phyloP scores from a whole-genome alignment of 2,888 invertebrate species.

The Pogonocherus hispidulus region DNA sequence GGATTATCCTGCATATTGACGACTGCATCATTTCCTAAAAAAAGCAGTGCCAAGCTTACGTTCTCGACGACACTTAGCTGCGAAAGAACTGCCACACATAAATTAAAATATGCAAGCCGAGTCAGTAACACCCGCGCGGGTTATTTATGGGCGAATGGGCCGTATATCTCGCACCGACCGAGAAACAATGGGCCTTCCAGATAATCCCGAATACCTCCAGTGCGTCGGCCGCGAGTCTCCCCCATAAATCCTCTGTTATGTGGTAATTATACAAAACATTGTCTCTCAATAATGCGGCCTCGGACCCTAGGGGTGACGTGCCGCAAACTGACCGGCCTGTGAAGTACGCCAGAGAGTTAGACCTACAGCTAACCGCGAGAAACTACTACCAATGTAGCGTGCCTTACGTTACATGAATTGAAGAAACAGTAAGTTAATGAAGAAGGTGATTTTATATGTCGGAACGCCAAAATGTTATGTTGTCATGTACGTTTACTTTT shows the following conservation, averaged over 20 bases:
- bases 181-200: slow-evolving; percentile 51
- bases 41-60: background rate
- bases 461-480: too few relatives aligned
- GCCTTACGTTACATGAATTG: too few relatives aligned
- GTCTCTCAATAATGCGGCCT: slow-evolving; percentile 61
- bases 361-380: background rate
- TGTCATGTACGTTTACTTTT: too few relatives aligned
- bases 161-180: slow-evolving; percentile 25
- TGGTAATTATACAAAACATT: slow-evolving; percentile 65
- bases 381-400: too few relatives aligned
- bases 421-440: too few relatives aligned
- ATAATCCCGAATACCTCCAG: slow-evolving; percentile 60
- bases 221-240: slow-evolving; percentile 53
- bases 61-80: background rate
- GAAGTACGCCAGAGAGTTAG: background rate
- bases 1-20: too few relatives aligned
- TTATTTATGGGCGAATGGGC: slow-evolving; percentile 37
- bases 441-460: too few relatives aligned
- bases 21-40: background rate
- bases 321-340: slow-evolving; percentile 26
- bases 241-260: slow-evolving; percentile 64
- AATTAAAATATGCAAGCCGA: slow-evolving; percentile 31
- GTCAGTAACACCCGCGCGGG: slow-evolving; percentile 32
- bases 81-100: slow-evolving; percentile 10
- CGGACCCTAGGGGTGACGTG: slow-evolving; percentile 24